phyloP scores from a whole-genome alignment of 2,888 invertebrate genomes.

The Cristatella mucedo region DNA sequence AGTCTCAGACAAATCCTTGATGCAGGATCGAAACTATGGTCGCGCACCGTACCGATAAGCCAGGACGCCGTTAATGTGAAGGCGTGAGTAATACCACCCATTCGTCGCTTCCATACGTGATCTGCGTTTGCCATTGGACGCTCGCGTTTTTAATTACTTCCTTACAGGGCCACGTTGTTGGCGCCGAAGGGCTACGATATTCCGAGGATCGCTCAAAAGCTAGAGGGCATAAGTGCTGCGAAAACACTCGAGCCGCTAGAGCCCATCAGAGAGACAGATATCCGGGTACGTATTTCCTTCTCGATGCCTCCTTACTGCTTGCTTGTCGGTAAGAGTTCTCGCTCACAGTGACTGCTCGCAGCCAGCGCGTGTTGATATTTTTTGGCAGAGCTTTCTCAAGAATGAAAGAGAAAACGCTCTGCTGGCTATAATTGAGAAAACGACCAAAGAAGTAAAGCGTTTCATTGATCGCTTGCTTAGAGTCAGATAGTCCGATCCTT shows the following conservation, averaged over 20 bases:
- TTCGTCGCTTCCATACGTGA: not conserved
- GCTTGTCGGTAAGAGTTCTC: not conserved
- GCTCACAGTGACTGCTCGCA: not conserved
- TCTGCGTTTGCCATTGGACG: not conserved
- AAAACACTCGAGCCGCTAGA: constrained; percentile 60
- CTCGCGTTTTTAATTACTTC: not conserved
- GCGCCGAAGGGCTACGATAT: constrained; percentile 83
- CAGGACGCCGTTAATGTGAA: constrained; percentile 63
- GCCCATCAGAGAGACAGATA: constrained; percentile 75
- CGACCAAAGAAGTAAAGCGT: constrained; percentile 27
- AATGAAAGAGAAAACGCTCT: constrained; percentile 89
- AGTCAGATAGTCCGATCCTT: too few species aligned
- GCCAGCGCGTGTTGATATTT: constrained; percentile 2
- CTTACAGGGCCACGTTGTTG: constrained; percentile 60
- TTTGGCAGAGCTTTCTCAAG: constrained; percentile 59
- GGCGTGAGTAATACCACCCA: constrained; percentile 48
- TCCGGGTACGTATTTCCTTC: constrained; percentile 43
- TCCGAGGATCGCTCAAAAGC: constrained; percentile 75
- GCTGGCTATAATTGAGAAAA: constrained; percentile 72
- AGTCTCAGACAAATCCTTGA: constrained; percentile 78
- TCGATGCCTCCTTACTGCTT: constrained; percentile 7
- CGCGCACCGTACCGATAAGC: constrained; percentile 58
- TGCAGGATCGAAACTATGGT: constrained; percentile 56
- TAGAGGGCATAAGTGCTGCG: constrained; percentile 59
- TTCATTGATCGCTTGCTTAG: constrained; percentile 9